Evolutionary conservation across 2,888 invertebrate species (phyloP), one percentile per base, ranked within the genome.

Genomic region (Philonicus albiceps): DNA sequence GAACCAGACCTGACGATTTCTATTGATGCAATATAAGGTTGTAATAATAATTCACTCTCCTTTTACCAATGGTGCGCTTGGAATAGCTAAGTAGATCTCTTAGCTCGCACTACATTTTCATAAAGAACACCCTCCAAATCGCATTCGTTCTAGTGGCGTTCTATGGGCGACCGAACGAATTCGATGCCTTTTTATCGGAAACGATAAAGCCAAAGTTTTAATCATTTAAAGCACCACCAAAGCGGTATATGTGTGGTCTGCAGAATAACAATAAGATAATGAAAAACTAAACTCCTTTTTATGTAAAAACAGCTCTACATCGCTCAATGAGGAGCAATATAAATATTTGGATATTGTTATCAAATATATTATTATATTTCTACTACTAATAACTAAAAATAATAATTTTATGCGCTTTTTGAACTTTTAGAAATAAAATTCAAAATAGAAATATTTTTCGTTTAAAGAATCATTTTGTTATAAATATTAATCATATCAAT

Each of bases 21-120:
- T 49, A 73, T 72, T 40, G 84, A 84, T 84, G 73, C 72, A 84
- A 84, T 73, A 84, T 73, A 40, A 73, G 84, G 84, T 84, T 40
- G 73, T 84, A 72, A 73, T 84, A 84, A 84, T 84, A 84, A 84
- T 84, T 84, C 84, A 84, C 73, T 72, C 73, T 73, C 73, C 73
- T 84, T 43, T 84, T 84, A 84, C n/a, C 19, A 73, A 43, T 30
- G 40, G 40, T 73, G 73, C 64, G 73, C 43, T 73, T 27, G 22
- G 73, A 84, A 84, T 84, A 84, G 72, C 43, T 84, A 73, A 84
- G 73, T 49, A 84, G 84, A 84, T 37, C 13, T 84, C 30, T 84
- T 7, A 22, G 84, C 72, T 81, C 81, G 49, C 55, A 55, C 31
- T 74, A 34, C 37, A 31, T 74, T 37, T 74, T 74, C 74, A 34